A percentile compares a stretch with the other conserved stretches of the same genome.
Conservation (phyloP, 2,888 invertebrate genomes). For the Drosophila prostipennis region DNA sequence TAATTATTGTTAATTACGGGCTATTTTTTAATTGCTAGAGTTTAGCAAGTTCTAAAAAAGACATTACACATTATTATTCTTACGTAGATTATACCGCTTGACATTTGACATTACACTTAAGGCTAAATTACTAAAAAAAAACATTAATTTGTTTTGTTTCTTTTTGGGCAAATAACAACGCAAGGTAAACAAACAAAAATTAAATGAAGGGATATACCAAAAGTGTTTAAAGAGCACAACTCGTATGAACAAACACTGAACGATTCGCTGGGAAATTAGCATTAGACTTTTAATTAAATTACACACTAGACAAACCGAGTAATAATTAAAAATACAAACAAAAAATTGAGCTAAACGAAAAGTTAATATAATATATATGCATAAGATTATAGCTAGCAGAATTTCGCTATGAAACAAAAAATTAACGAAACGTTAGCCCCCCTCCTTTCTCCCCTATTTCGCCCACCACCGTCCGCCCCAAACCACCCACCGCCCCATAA, state of each 20-base stretch:
- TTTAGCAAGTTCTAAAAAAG: conserved; percentile 43
- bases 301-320: conserved; percentile 54
- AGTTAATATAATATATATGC: conserved; percentile 12
- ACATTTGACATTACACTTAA: conserved; percentile 29
- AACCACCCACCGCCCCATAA: conserved; percentile 2
- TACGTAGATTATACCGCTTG: conserved; percentile 30
- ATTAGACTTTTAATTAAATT: conserved; percentile 34
- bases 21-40: conserved; percentile 59
- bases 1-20: conserved; percentile 61
- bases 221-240: conserved; percentile 71
- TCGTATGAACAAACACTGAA: conserved; percentile 49
- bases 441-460: neutral
- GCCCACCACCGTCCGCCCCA: neutral
- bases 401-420: conserved; percentile 28
- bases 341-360: conserved; percentile 43
- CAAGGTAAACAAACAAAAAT: conserved; percentile 7
- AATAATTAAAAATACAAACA: conserved; percentile 37
- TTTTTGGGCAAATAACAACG: conserved; percentile 17
- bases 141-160: conserved; percentile 1
- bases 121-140: conserved; percentile 14
- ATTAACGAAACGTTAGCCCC: conserved; percentile 12
- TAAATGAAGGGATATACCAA: conserved; percentile 41
- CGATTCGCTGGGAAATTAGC: conserved; percentile 49
- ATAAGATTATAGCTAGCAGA: conserved; percentile 11
- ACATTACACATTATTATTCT: conserved; percentile 44